A percentile compares a stretch with the other conserved stretches of the same genome.
These are phyloP conservation scores for Cremastobaeus sp. DNA, from an alignment of 2,888 invertebrate genomes.

Conservation along the genomic window DNA sequence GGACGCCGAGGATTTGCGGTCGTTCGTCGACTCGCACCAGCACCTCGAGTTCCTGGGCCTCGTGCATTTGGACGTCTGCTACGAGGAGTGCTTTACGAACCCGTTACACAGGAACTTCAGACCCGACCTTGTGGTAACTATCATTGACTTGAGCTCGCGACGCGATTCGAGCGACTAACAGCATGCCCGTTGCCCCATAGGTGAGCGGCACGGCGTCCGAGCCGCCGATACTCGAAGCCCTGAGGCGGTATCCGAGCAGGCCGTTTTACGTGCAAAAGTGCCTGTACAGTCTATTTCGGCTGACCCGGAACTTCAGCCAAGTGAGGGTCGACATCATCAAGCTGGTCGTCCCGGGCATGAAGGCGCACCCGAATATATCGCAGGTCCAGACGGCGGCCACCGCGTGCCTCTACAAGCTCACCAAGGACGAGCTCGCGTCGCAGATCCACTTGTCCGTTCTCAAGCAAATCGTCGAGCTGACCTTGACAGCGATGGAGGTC, in stretches of 20 bases:
- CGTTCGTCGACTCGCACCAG: constrained; percentile 78
- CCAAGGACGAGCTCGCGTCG: constrained; percentile 82
- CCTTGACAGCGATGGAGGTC: constrained; percentile 84
- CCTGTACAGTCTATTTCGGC: constrained; percentile 82
- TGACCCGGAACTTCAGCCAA: constrained; percentile 79
- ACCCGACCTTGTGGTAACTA: constrained; percentile 76
- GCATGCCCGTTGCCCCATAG: too few species aligned
- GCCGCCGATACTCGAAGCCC: constrained; percentile 81
- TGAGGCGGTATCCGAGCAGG: constrained; percentile 81
- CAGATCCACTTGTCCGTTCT: constrained; percentile 83
- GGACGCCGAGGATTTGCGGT: constrained; percentile 77
- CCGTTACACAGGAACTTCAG: constrained; percentile 76
- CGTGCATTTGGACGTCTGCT: constrained; percentile 80
- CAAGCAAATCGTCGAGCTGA: constrained; percentile 82
- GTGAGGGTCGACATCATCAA: constrained; percentile 83
- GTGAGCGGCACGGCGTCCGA: constrained; percentile 81
- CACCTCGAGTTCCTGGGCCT: constrained; percentile 81
- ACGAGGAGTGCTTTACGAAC: constrained; percentile 79
- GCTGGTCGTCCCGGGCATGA: constrained; percentile 80
- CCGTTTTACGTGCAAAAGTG: constrained; percentile 84
- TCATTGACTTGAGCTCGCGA: constrained; percentile 2
- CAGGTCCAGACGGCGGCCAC: constrained; percentile 87
- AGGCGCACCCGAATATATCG: constrained; percentile 80
- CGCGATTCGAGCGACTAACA: too few species aligned
- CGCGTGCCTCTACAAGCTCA: constrained; percentile 86